phyloP scores from a whole-genome alignment of 37 sponge, comb jelly and placozoan species.

The Halisarca cf. caerulea region DNA sequence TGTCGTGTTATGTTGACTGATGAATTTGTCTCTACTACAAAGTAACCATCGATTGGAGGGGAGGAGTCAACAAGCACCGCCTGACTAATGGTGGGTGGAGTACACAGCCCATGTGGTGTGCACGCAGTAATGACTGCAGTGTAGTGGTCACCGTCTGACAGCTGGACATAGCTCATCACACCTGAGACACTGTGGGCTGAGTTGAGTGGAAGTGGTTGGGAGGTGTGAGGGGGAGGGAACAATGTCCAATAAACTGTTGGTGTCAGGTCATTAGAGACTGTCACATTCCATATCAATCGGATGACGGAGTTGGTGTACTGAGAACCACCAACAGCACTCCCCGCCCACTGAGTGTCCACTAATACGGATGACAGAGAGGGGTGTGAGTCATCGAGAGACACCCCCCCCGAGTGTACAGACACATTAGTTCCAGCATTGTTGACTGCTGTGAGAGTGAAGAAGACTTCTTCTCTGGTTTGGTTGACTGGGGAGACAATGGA shows the following conservation, averaged over 20 bases:
- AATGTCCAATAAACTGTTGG: conserved; percentile 36
- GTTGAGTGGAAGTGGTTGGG: conserved; percentile 27
- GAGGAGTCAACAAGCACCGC: conserved; percentile 74
- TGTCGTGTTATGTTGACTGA: conserved; percentile 34
- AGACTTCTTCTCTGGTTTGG: conserved; percentile 21
- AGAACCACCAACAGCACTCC: conserved; percentile 39
- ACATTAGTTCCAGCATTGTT: conserved; percentile 44
- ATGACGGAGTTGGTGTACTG: conserved; percentile 51
- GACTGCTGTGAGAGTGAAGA: conserved; percentile 43
- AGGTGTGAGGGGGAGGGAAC: neutral
- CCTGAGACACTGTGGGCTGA: neutral
- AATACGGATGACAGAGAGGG: conserved; percentile 10
- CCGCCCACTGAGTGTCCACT: conserved; percentile 62
- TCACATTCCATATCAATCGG: conserved; percentile 53
- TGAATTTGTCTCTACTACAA: conserved; percentile 62
- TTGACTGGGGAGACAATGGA: conserved; percentile 15
- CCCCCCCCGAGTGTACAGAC: conserved; percentile 27
- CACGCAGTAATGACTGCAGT: conserved; percentile 53
- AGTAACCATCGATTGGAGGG: conserved; percentile 83
- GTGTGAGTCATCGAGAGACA: conserved; percentile 34
- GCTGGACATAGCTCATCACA: conserved; percentile 1
- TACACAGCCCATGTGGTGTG: conserved; percentile 60
- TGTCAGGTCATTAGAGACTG: conserved; percentile 6
- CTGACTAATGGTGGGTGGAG: neutral
- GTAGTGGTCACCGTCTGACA: conserved; percentile 67